These are phyloP conservation scores for Ormyrus rosae DNA, from an alignment of 2,888 invertebrate species.

Conservation along the genomic window DNA sequence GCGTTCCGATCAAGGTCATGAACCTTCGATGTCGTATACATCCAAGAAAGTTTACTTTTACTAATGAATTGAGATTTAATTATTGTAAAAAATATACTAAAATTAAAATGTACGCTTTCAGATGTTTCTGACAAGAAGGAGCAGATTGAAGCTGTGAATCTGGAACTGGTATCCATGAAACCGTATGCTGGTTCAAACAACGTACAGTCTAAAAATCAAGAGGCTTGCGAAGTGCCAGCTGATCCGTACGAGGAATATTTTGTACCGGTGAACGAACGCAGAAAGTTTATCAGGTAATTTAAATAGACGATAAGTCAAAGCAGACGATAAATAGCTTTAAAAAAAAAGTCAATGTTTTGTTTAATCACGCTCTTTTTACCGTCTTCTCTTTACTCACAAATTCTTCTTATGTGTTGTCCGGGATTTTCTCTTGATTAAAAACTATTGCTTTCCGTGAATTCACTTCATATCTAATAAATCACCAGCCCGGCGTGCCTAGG, in stretches of 20 bases:
- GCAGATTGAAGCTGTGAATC: conserved; percentile 84
- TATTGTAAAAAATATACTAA: neutral
- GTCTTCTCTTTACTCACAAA: conserved; percentile 23
- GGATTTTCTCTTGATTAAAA: conserved; percentile 45
- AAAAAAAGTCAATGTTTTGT: conserved; percentile 11
- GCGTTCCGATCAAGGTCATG: conserved; percentile 42
- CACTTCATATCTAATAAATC: conserved; percentile 56
- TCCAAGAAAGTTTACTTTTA: conserved; percentile 32
- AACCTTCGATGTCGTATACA: conserved; percentile 23
- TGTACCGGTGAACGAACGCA: conserved; percentile 90
- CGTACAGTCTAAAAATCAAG: conserved; percentile 72
- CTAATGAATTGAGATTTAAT: no score
- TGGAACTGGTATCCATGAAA: conserved; percentile 87
- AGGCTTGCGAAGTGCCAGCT: conserved; percentile 76
- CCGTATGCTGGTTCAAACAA: conserved; percentile 79
- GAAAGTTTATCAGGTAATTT: conserved; percentile 88
- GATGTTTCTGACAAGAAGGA: conserved; percentile 70
- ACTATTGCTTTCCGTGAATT: conserved; percentile 44
- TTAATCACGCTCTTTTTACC: conserved; percentile 23
- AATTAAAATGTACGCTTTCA: conserved; percentile 47
- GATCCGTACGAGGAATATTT: conserved; percentile 90
- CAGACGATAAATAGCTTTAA: neutral
- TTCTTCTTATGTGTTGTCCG: conserved; percentile 14
- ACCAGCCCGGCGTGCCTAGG: conserved; percentile 61
- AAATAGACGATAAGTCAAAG: neutral